These are phyloP conservation scores for Chironomus riparius DNA, from an alignment of 2,888 invertebrate genomes.

Conservation along the genomic window DNA sequence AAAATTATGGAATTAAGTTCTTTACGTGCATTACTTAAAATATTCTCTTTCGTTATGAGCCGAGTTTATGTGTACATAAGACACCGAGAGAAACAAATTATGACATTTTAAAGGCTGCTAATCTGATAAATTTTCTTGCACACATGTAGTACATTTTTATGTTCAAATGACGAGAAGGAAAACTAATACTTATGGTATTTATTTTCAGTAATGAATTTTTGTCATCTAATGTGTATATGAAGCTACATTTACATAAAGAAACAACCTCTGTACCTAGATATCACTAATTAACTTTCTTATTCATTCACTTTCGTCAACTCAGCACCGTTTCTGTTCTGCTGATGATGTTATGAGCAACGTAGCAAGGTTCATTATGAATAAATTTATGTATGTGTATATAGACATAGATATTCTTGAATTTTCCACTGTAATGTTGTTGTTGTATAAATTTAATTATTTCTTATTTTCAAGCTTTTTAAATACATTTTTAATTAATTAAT, in stretches of 20 bases:
- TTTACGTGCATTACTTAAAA: too few species aligned
- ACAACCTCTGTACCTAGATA: not conserved
- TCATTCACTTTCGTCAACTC: not conserved
- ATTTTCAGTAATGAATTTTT: not conserved
- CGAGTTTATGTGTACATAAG: too few species aligned
- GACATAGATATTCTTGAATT: not conserved
- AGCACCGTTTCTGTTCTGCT: not conserved
- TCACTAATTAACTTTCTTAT: not conserved
- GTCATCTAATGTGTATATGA: not conserved
- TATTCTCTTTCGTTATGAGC: too few species aligned
- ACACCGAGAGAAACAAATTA: not conserved
- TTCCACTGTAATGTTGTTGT: slow-evolving; percentile 4
- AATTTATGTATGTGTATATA: not conserved
- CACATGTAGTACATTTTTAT: not conserved
- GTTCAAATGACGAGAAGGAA: not conserved
- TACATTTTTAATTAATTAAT: slow-evolving; percentile 26
- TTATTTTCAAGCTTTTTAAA: slow-evolving; percentile 14
- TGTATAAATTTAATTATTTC: slow-evolving; percentile 23
- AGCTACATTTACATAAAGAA: not conserved
- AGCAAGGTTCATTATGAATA: not conserved
- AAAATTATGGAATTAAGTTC: too few species aligned
- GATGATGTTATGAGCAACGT: not conserved
- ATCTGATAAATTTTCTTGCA: not conserved
- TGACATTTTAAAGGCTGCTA: not conserved
- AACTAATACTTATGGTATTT: not conserved